Base-by-base conservation (phyloP, 2,797 vertebrate species). In the Rhodeus uyekii region DNA sequence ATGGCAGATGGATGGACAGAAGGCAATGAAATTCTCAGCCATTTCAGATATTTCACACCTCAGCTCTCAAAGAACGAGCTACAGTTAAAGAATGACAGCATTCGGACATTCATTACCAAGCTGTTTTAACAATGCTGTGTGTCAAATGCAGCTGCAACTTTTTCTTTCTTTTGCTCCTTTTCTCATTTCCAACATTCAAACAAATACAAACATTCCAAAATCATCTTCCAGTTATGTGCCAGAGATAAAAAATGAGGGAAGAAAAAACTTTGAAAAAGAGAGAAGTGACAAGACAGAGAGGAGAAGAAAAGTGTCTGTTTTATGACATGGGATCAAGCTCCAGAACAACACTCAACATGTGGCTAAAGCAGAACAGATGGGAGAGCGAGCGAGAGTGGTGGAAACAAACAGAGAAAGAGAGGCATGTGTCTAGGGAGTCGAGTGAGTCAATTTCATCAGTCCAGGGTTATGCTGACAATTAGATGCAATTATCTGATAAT, bases 281-380 rank as follows among this genome's bases (percentile, higher is more conserved):
- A 73, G 24, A 83, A 61, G 60, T 71, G 82, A 86, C 69, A 82
- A 83, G 78, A 82, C 69, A 73, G 55, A 84, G 73, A 76, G 13
- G 67, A 81, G 64, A 79, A 85, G 87, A 87, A 87, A 88, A 88
- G 87, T 22, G 87, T 90, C 89, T 90, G 87, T 90, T 94, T 94
- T 92, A 92, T 92, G 91, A 92, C 88, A 92, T 86, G 86, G 90
- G 89, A 92, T 91, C 89, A 88, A 85, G 87, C 88, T 90, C 85
- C 87, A 93, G 76, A 89, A 88, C 89, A 89, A 82, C 67, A 73
- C 90, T 93, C 91, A 93, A 93, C 90, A 93, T 93, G 93, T 92
- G 92, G 58, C 89, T 92, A 92, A 94, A 86, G 87, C 89, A 89
- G 89, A 92, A 87, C 92, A 94, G 92, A 94, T 92, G 92, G 89